phyloP scores from a whole-genome alignment of 2,888 invertebrate species.

The Drosophila borborema region DNA sequence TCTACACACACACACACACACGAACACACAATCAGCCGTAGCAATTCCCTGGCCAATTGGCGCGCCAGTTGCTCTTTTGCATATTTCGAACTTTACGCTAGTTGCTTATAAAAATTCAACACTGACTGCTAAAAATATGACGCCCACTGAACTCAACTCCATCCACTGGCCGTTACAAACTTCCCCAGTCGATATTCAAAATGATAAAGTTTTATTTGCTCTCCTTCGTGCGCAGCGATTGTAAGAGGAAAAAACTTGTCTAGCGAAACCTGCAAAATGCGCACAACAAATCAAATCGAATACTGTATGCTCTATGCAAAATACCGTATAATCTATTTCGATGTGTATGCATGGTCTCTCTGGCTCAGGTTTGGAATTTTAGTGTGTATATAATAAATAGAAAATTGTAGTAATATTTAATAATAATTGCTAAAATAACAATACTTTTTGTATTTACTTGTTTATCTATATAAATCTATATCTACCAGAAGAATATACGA shows the following conservation, averaged over 20 bases:
- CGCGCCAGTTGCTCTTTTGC: conserved; percentile 52
- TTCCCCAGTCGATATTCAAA: conserved; percentile 57
- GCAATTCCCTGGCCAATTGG: conserved; percentile 57
- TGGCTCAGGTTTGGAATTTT: no score
- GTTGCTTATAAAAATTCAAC: conserved; percentile 43
- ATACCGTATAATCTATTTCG: no score
- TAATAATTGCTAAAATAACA: no score
- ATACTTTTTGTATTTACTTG: no score
- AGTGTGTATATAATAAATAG: no score
- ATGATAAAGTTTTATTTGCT: conserved; percentile 72
- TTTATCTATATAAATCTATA: no score
- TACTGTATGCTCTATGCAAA: neutral
- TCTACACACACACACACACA: neutral
- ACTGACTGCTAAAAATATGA: conserved; percentile 55
- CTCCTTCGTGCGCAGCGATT: conserved; percentile 30
- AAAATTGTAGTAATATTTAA: no score
- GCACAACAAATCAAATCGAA: neutral
- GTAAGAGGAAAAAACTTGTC: conserved; percentile 4
- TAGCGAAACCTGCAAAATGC: neutral
- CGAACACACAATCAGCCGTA: neutral
- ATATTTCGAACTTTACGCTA: conserved; percentile 64
- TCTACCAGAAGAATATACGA: no score
- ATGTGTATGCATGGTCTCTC: no score
- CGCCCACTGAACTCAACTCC: neutral
- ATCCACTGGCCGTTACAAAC: neutral